Percentiles rank a stretch among this genome's conserved stretches.
These are phyloP conservation scores for Corythoichthys haematopterus DNA, from an alignment of 2,113 vertebrate species.

Conservation along the genomic window DNA sequence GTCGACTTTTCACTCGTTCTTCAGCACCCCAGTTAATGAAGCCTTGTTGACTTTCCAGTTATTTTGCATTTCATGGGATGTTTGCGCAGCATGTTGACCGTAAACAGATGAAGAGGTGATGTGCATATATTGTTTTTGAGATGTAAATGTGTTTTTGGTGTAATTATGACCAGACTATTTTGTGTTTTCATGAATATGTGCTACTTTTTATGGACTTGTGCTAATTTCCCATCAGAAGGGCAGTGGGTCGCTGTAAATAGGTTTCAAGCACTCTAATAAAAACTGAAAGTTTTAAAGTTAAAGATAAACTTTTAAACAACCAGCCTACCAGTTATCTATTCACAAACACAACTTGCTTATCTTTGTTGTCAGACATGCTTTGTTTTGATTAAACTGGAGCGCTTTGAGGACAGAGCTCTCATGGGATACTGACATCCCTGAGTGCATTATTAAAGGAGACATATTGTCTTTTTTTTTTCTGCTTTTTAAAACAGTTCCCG, in stretches of 20 bases:
- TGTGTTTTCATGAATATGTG: not conserved
- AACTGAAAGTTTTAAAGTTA: not conserved
- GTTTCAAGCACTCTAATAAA: not conserved
- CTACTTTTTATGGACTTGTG: not conserved
- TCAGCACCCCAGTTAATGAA: conserved; percentile 13
- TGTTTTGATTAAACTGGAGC: not conserved
- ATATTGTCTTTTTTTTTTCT: not conserved
- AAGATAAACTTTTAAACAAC: not conserved
- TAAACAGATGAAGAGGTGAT: conserved; percentile 23
- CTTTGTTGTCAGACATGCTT: not conserved
- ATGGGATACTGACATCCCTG: not conserved
- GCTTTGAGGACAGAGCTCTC: not conserved
- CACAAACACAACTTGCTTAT: not conserved
- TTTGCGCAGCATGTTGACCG: conserved; percentile 16
- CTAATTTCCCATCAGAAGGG: not conserved
- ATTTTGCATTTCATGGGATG: conserved; percentile 16
- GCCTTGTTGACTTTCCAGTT: conserved; percentile 12
- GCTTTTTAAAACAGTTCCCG: not conserved
- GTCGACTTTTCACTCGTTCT: conserved; percentile 17
- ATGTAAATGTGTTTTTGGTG: conserved; percentile 10
- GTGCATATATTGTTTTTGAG: conserved; percentile 2
- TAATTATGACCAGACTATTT: conserved; percentile 1
- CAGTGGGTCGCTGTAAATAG: not conserved
- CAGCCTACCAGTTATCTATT: not conserved
- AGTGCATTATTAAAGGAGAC: not conserved